Percentiles rank a stretch among this genome's conserved stretches.
Evolutionary conservation across 2,113 vertebrate species (phyloP).

Genomic region (Pithys albifrons): DNA sequence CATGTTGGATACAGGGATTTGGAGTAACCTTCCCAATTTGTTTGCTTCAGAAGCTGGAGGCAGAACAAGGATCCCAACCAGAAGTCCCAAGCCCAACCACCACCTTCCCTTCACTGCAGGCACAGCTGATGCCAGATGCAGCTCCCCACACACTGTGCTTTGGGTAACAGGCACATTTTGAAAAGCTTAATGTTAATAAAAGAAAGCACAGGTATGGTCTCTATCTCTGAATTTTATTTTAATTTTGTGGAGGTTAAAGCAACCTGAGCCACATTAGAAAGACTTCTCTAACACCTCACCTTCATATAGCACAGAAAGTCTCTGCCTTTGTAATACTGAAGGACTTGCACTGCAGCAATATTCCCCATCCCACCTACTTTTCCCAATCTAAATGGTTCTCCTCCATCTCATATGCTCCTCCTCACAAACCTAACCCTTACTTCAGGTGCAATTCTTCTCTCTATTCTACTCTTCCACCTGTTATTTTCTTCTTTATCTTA

Average conservation of each 20-base stretch:
- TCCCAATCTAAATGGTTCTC: neutral
- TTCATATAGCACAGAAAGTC: neutral
- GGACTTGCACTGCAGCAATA: neutral
- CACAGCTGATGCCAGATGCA: neutral
- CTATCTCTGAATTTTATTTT: neutral
- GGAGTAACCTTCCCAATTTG: neutral
- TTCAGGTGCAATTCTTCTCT: neutral
- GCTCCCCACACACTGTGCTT: neutral
- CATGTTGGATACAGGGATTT: neutral
- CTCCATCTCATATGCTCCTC: neutral
- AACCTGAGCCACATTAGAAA: neutral
- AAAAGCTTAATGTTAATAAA: neutral
- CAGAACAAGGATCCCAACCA: neutral
- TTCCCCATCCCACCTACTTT: neutral
- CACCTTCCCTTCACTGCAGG: neutral
- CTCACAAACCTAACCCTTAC: neutral
- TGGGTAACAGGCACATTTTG: neutral
- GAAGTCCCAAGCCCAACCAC: neutral
- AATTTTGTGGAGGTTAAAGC: neutral
- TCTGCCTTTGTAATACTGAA: neutral
- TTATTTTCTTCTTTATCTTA: neutral
- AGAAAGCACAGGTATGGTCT: neutral
- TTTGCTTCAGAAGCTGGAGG: neutral
- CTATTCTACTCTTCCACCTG: neutral
- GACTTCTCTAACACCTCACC: neutral